Base-by-base conservation (phyloP, 2,113 vertebrate genomes). In the Austrofundulus limnaeus region DNA sequence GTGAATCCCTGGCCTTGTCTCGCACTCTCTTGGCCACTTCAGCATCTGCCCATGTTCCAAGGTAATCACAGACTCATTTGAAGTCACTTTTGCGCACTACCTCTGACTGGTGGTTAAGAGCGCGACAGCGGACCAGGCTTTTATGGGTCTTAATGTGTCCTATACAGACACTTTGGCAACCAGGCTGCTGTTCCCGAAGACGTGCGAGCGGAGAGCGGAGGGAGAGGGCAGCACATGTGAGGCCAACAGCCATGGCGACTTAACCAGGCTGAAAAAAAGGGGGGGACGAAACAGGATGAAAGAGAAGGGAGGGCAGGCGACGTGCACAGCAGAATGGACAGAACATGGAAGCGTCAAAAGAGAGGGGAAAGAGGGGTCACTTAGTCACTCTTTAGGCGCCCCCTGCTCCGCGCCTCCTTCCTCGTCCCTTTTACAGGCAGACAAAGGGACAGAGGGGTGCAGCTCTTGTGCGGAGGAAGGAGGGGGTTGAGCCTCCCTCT, bases 71-170 rank as follows among this genome's bases (percentile, higher is more conserved):
- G 80, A 72, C 81, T 86, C 87, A 89, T 90, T 89, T 89, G 84
- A 87, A 88, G 86, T 87, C 88, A 87, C 85, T 89, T 86, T 90
- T 87, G 85, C 78, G 85, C 85, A 89, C 87, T 87, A 84, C 80
- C 85, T 84, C 84, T 84, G 87, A 84, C 88, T 88, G 79, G 74
- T 85, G 84, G 87, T 87, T 89, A 80, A 86, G 72, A 87, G 83
- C 73, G 86, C 52, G 81, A 76, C 81, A 70, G 61, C 81, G 80
- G 86, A 84, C 82, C 54, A 70, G 75, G 84, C 87, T 89, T 91
- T 91, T 88, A 90, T 90, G 85, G 85, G 81, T 70, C 86, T 84
- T 85, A 87, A 89, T 86, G 86, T 84, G 86, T 89, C 84, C 80
- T 79, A 34, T 34, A 56, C 79, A 85, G 87, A 87, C 86, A 88